Conservation (phyloP, 2,888 invertebrate genomes). For the Pollenia angustigena region DNA sequence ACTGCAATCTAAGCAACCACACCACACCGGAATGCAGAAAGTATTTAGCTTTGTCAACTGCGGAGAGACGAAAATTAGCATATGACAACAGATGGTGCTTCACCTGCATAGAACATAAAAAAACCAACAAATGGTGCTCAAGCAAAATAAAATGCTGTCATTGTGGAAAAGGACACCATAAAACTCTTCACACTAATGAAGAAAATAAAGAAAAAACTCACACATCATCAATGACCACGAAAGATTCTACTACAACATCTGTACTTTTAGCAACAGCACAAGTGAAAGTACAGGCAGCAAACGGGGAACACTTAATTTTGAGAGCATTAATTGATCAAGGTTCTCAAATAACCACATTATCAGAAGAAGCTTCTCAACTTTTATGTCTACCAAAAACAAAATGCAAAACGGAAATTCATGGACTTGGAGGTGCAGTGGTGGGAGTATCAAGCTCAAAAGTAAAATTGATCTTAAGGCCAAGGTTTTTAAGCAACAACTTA, state of each 20-base stretch:
- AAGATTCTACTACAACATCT: background rate
- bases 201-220: too few relatives aligned
- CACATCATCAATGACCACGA: too few relatives aligned
- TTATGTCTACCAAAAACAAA: slow-evolving; percentile 39
- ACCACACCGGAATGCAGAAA: background rate
- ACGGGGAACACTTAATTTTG: background rate
- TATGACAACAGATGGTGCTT: slow-evolving; percentile 11
- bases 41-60: background rate
- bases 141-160: background rate
- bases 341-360: slow-evolving; percentile 23
- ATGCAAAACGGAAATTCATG: slow-evolving; percentile 46
- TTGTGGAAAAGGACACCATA: slow-evolving; percentile 16
- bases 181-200: too few relatives aligned
- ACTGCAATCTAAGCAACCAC: background rate
- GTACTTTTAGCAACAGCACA: background rate
- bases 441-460: too few relatives aligned
- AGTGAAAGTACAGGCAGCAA: background rate
- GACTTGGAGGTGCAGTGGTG: too few relatives aligned
- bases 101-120: background rate
- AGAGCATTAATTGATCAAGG: background rate
- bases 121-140: background rate
- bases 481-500: slow-evolving; percentile 50
- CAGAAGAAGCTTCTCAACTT: slow-evolving; percentile 53
- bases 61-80: slow-evolving; percentile 1
- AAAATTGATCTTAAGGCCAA: slow-evolving; percentile 45